phyloP scores from a whole-genome alignment of 2,888 invertebrate genomes.

The Euzetes globulus region DNA sequence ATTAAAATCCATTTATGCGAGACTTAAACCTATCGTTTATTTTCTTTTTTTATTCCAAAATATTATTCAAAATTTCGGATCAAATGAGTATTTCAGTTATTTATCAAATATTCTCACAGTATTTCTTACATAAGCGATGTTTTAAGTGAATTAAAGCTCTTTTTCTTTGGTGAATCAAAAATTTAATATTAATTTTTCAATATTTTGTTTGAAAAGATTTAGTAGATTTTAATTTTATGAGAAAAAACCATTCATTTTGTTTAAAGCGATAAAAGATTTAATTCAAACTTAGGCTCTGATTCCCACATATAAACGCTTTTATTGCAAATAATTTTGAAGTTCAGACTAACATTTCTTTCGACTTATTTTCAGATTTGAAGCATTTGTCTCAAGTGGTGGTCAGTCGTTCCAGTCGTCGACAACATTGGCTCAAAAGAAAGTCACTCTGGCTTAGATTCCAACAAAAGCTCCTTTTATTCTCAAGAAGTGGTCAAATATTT shows the following conservation, averaged over 20 bases:
- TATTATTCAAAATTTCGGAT: background rate
- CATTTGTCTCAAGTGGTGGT: slow-evolving; percentile 31
- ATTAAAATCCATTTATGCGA: slow-evolving; percentile 18
- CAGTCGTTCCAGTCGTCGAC: slow-evolving; percentile 27
- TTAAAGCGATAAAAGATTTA: background rate
- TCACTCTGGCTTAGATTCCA: background rate
- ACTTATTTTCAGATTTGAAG: slow-evolving; percentile 6
- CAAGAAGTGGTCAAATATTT: background rate
- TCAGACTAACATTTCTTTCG: background rate
- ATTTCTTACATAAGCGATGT: background rate
- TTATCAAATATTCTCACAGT: slow-evolving; percentile 9
- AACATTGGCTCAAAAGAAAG: background rate
- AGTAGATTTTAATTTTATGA: background rate
- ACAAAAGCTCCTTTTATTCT: too few species aligned
- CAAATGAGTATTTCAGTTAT: slow-evolving; percentile 1
- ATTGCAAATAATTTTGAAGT: background rate
- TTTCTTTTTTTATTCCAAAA: background rate
- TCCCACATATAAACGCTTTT: background rate
- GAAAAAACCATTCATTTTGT: background rate
- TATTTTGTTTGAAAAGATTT: background rate
- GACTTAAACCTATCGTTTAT: background rate
- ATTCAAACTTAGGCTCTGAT: background rate
- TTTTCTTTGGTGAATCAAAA: background rate
- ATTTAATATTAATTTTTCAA: background rate
- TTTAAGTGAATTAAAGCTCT: background rate